Evolutionary conservation across 2,797 vertebrate genomes (phyloP).

Genomic region (Halcyon chelicuti): DNA sequence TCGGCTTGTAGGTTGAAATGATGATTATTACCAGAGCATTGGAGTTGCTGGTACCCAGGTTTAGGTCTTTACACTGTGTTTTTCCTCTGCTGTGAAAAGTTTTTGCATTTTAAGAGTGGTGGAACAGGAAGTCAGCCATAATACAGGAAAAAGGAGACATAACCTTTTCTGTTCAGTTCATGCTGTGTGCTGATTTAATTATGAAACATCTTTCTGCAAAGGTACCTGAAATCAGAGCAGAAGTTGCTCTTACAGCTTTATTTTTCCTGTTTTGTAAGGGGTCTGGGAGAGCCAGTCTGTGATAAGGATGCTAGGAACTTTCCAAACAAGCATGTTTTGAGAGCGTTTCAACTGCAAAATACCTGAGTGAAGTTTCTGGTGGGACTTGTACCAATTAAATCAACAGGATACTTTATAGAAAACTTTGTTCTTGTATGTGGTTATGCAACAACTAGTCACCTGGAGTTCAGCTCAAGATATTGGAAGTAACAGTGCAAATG

Average conservation of each 20-base stretch:
- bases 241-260: not conserved
- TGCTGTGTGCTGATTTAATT: not conserved
- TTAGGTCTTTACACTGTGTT: not conserved
- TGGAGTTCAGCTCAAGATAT: not conserved
- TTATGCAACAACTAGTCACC: not conserved
- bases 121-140: not conserved
- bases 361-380: not conserved
- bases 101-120: not conserved
- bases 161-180: not conserved
- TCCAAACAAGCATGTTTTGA: conserved; percentile 45
- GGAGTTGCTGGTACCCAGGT: not conserved
- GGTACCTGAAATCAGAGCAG: not conserved
- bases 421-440: not conserved
- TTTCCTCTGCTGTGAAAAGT: not conserved
- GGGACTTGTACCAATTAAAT: not conserved
- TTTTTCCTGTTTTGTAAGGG: not conserved
- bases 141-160: not conserved
- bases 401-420: not conserved
- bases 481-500: not conserved
- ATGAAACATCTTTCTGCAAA: not conserved
- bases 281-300: conserved; percentile 69
- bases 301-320: conserved; percentile 70
- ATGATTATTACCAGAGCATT: not conserved
- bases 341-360: not conserved
- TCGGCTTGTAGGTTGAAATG: not conserved